phyloP scores from a whole-genome alignment of 2,888 invertebrate species.

The Latheticus oryzae region DNA sequence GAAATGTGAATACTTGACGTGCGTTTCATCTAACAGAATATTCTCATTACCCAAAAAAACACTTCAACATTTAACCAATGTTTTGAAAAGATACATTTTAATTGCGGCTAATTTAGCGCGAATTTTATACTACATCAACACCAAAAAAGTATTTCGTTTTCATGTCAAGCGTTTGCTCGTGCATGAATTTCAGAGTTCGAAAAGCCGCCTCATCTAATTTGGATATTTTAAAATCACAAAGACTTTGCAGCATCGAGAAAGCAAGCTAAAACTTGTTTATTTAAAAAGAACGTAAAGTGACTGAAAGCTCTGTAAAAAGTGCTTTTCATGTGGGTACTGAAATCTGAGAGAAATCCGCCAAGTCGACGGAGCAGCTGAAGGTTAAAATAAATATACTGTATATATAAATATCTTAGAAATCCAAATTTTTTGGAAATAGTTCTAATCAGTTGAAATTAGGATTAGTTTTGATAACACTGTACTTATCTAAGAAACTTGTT shows the following conservation, averaged over 20 bases:
- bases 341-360: slow-evolving; percentile 5
- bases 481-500: too few species aligned
- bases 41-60: too few species aligned
- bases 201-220: slow-evolving; percentile 40
- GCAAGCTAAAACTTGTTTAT: slow-evolving; percentile 41
- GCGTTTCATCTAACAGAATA: too few species aligned
- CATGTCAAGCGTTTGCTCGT: too few species aligned
- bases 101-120: slow-evolving; percentile 9
- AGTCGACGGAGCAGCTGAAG: slow-evolving; percentile 1
- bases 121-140: too few species aligned
- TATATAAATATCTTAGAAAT: too few species aligned
- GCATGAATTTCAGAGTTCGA: too few species aligned
- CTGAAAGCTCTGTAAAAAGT: slow-evolving; percentile 38
- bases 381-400: too few species aligned
- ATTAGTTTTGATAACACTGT: too few species aligned
- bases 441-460: too few species aligned
- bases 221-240: slow-evolving; percentile 41
- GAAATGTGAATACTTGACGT: slow-evolving; percentile 10
- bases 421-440: slow-evolving; percentile 5
- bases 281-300: slow-evolving; percentile 40
- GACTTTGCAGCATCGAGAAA: slow-evolving; percentile 31
- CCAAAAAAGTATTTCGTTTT: too few species aligned
- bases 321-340: slow-evolving; percentile 36
- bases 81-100: slow-evolving; percentile 3
- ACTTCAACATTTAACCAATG: too few species aligned